Conservation (phyloP, 2,797 vertebrate genomes). For the Helicolenus hilgendorfi region DNA sequence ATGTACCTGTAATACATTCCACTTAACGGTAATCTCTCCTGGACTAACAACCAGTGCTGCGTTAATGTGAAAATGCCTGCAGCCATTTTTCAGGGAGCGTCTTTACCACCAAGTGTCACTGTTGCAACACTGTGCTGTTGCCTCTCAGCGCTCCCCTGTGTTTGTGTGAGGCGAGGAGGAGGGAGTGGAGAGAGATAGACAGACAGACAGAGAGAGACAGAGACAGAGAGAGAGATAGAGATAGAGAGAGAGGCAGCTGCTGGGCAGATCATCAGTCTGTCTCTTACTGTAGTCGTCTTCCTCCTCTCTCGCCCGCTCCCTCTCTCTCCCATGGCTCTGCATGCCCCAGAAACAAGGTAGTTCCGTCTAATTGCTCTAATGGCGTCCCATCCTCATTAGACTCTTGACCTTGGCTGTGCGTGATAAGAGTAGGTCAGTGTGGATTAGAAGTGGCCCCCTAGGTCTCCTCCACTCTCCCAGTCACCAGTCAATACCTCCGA, state of each 20-base stretch:
- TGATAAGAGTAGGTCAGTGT: slow-evolving; percentile 84
- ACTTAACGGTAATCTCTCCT: not conserved
- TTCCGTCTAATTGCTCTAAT: slow-evolving; percentile 88
- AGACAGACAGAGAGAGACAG: slow-evolving; percentile 30
- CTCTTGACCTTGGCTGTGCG: slow-evolving; percentile 87
- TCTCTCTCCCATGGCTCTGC: slow-evolving; percentile 60
- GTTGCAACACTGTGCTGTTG: slow-evolving; percentile 72
- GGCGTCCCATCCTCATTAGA: slow-evolving; percentile 87
- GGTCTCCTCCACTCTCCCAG: slow-evolving; percentile 70
- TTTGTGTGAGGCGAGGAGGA: slow-evolving; percentile 31
- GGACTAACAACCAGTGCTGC: not conserved
- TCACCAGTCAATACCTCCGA: slow-evolving; percentile 73
- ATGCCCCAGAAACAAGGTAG: slow-evolving; percentile 84
- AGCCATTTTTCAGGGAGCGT: slow-evolving; percentile 23
- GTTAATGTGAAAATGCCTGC: slow-evolving; percentile 23
- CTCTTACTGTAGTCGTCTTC: slow-evolving; percentile 64
- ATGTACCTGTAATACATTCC: not conserved
- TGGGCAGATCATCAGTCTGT: slow-evolving; percentile 64
- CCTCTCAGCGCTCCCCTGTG: not conserved
- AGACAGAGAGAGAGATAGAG: slow-evolving; percentile 6
- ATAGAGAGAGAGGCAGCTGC: slow-evolving; percentile 56
- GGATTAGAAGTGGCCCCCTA: slow-evolving; percentile 83
- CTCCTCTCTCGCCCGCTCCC: not conserved
- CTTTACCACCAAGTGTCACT: slow-evolving; percentile 84
- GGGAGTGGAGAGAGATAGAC: not conserved